These are phyloP conservation scores for Atlantisia rogersi DNA, from an alignment of 2,113 vertebrate species.

Conservation along the genomic window DNA sequence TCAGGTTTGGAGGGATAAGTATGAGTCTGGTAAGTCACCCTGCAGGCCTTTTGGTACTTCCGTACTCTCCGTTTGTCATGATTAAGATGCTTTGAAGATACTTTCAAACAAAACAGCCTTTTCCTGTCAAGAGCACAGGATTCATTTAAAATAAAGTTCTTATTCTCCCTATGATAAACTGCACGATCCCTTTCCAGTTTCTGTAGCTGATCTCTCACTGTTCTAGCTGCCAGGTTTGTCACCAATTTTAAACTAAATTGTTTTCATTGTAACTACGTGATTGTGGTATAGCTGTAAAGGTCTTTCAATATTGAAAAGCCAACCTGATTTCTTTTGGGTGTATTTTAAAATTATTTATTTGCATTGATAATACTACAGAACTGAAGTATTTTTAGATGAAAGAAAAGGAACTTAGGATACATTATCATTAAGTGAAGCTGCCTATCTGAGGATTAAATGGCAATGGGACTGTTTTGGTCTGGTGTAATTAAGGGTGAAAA, in stretches of 20 bases:
- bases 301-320: not conserved
- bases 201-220: not conserved
- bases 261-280: not conserved
- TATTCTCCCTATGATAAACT: not conserved
- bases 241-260: not conserved
- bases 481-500: not conserved
- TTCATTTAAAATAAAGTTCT: not conserved
- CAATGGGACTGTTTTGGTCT: not conserved
- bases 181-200: not conserved
- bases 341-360: slow-evolving; percentile 3
- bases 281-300: not conserved
- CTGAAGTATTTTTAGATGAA: not conserved
- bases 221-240: not conserved
- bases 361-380: not conserved
- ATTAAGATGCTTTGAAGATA: not conserved
- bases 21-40: not conserved
- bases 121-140: not conserved
- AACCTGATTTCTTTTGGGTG: not conserved
- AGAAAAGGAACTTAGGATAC: not conserved
- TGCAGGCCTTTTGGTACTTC: not conserved
- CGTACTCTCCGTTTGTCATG: not conserved
- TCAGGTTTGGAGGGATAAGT: not conserved
- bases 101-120: slow-evolving; percentile 1
- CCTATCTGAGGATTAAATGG: not conserved
- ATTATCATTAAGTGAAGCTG: not conserved